Evolutionary conservation across 2,797 vertebrate genomes (phyloP), one percentile per base, ranked within the genome.

Genomic region (Discoglossus pictus): DNA sequence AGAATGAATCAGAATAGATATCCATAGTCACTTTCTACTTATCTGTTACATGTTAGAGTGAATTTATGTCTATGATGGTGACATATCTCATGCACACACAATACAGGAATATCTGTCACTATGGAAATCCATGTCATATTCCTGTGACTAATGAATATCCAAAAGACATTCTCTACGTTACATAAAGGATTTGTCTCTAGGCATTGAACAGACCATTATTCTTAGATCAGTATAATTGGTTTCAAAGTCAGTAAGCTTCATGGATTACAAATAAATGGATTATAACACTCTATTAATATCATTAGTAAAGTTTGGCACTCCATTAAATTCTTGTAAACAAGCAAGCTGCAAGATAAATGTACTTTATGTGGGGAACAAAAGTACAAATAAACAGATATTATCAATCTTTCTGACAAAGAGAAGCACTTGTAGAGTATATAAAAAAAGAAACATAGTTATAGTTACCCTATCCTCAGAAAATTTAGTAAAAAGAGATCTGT

Each of bases 301-400:
- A 74, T 80, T 68, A 75, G 61, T 56, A 48, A 18, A 1, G 1
- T 73, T 39, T 72, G 68, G 25, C 55, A 61, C 63, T 74, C 77
- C 75, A 66, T 79, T 78, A 75, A 75, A 76, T 66, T 79, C 70
- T 60, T 74, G 71, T 73, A 61, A 59, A 36, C 27, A 58, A 52
- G 64, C 23, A 51, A 75, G 51, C 1, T 44, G 6, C 21, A 70
- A 81, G 73, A 80, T 47, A 75, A 76, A 84, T 65, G 40, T 13
- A 48, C 43, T 63, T 21, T 21, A 54, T 59, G 47, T 43, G 68
- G 24, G n/a, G 17, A 65, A 68, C 76, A 72, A 40, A 72, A 74
- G 43, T 13, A 66, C 65, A 40, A 76, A 40, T 13, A 47, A 75
- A 75, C 53, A 74, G 47, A 27, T 65, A 55, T 43, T 0, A 62